Conservation (phyloP, 2,797 vertebrate genomes). For the Lophius americanus region DNA sequence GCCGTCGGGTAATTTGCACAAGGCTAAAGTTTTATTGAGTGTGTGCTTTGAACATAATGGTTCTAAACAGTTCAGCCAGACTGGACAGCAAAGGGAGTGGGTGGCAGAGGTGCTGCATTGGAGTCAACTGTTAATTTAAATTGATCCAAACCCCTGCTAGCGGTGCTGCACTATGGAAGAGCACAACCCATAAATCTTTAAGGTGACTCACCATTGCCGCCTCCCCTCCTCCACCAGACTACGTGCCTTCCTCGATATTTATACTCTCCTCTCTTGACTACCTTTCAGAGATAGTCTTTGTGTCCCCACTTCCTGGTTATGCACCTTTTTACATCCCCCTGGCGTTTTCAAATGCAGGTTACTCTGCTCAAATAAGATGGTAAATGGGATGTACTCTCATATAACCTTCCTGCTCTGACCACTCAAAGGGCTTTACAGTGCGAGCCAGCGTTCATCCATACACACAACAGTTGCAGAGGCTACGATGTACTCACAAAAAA, state of each 20-base stretch:
- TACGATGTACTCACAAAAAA: no score
- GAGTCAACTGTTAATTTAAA: constrained; percentile 66
- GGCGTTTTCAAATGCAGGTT: no score
- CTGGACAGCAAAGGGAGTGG: constrained; percentile 21
- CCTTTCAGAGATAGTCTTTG: not conserved
- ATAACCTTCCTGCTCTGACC: no score
- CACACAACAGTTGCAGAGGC: no score
- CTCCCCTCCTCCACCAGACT: constrained; percentile 1
- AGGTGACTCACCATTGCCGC: constrained; percentile 34
- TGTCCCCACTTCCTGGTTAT: not conserved
- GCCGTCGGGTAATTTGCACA: constrained; percentile 9
- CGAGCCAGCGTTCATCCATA: no score
- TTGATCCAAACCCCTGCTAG: constrained; percentile 50
- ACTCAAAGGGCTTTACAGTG: no score
- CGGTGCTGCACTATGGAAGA: constrained; percentile 38
- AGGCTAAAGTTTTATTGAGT: constrained; percentile 24
- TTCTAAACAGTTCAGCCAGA: constrained; percentile 15
- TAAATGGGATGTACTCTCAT: no score
- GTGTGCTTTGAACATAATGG: constrained; percentile 42
- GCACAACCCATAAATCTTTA: constrained; percentile 57
- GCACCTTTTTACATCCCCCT: no score
- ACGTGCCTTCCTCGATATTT: constrained; percentile 21
- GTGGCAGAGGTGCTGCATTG: constrained; percentile 41
- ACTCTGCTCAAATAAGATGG: not conserved
- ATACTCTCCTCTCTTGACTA: not conserved